These are phyloP conservation scores for Elysia chlorotica DNA, from an alignment of 1,140 invertebrate genomes.

Conservation along the genomic window DNA sequence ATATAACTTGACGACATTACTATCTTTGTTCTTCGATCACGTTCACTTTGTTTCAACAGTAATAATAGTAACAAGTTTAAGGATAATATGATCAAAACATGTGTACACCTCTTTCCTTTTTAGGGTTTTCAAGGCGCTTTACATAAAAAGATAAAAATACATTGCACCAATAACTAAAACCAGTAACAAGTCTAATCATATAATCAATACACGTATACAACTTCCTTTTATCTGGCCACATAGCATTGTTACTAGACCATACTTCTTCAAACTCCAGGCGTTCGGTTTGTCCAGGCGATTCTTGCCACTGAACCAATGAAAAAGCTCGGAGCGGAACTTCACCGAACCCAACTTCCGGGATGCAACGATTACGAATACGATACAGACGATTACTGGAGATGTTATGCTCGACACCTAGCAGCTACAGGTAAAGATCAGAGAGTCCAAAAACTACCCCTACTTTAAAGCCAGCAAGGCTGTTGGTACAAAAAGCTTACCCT, in stretches of 20 bases:
- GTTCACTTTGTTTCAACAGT: too few species aligned
- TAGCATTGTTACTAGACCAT: background rate
- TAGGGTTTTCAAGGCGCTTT: background rate
- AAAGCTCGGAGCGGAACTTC: conserved; percentile 26
- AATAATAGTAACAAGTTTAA: too few species aligned
- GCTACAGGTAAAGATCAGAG: conserved; percentile 7
- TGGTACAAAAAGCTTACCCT: background rate
- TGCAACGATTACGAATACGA: conserved; percentile 26
- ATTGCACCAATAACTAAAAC: background rate
- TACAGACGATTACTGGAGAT: conserved; percentile 53
- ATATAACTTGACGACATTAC: too few species aligned
- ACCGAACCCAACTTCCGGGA: conserved; percentile 20
- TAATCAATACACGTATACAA: background rate
- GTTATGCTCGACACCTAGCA: conserved; percentile 49
- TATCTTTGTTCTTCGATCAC: too few species aligned
- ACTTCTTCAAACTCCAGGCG: conserved; percentile 12
- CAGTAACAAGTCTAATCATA: background rate
- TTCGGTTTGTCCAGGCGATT: conserved; percentile 26
- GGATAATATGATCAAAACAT: too few species aligned
- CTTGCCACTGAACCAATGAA: conserved; percentile 26
- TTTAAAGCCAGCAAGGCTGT: background rate
- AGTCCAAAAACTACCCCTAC: background rate
- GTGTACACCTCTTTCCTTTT: background rate
- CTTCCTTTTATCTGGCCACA: background rate
- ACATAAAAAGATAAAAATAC: background rate